These are phyloP conservation scores for Ursus arctos DNA, from an alignment of 2,113 vertebrate species.

Conservation along the genomic window DNA sequence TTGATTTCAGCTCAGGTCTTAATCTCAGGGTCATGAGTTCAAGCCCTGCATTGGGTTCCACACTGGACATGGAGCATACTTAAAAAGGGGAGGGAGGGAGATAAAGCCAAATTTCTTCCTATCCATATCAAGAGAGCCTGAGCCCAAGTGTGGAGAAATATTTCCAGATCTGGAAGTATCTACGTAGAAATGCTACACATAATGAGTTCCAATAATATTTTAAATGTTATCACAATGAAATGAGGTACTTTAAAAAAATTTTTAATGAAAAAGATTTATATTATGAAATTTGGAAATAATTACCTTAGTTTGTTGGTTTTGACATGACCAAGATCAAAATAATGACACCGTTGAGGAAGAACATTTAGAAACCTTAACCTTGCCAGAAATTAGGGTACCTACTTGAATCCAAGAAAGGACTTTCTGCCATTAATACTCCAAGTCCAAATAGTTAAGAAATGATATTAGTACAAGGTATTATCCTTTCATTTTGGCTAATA, in stretches of 20 bases:
- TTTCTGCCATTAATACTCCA: not conserved
- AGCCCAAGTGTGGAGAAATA: not conserved
- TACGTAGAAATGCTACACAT: slow-evolving; percentile 26
- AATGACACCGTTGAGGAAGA: not conserved
- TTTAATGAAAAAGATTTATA: not conserved
- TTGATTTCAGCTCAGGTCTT: not conserved
- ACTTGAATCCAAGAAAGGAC: not conserved
- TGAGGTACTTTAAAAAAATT: not conserved
- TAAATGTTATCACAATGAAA: slow-evolving; percentile 25
- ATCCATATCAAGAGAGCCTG: not conserved
- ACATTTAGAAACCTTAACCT: not conserved
- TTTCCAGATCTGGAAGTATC: not conserved
- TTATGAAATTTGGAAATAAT: not conserved
- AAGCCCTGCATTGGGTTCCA: not conserved
- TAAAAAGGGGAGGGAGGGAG: not conserved
- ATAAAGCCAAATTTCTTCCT: not conserved
- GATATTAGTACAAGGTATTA: not conserved
- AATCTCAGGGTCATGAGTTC: not conserved
- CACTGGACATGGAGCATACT: not conserved
- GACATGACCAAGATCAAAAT: slow-evolving; percentile 37
- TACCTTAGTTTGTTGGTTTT: not conserved
- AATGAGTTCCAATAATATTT: not conserved
- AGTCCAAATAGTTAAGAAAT: slow-evolving; percentile 20
- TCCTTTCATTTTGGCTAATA: slow-evolving; percentile 7
- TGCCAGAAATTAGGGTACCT: slow-evolving; percentile 12